Evolutionary conservation across 2,797 vertebrate genomes (phyloP).

Genomic region (Coranthus polyacanthus): DNA sequence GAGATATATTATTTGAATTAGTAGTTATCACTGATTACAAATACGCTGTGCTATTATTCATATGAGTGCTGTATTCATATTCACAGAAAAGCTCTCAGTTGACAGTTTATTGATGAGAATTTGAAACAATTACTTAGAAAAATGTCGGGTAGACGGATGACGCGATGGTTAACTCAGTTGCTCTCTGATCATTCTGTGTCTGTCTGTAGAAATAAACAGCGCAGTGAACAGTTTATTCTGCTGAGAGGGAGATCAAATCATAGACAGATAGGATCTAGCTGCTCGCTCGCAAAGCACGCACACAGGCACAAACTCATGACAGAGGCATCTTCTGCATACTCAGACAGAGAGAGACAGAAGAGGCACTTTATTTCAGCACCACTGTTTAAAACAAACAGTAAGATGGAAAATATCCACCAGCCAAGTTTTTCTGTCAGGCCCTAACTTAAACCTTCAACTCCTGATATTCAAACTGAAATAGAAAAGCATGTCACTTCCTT

Average conservation of each 20-base stretch:
- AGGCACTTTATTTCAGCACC: neutral
- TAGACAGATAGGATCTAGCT: conserved; percentile 19
- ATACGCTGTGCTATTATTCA: conserved; percentile 34
- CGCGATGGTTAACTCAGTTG: neutral
- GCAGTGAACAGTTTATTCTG: conserved; percentile 27
- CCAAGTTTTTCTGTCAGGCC: too few relatives aligned
- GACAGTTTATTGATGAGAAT: conserved; percentile 60
- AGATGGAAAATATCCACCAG: conserved; percentile 3
- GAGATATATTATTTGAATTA: conserved; percentile 37
- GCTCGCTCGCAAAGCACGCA: neutral
- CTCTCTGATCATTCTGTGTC: conserved; percentile 28
- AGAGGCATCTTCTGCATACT: neutral
- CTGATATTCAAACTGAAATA: too few relatives aligned
- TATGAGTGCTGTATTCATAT: conserved; percentile 23
- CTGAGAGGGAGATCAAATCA: conserved; percentile 7
- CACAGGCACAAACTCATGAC: conserved; percentile 5
- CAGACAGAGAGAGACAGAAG: conserved; percentile 3
- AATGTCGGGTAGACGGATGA: conserved; percentile 27
- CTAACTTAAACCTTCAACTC: too few relatives aligned
- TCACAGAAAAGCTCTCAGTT: conserved; percentile 19
- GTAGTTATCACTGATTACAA: conserved; percentile 42
- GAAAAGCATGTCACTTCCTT: too few relatives aligned
- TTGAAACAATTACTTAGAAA: conserved; percentile 44
- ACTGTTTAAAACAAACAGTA: too few relatives aligned
- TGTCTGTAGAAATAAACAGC: conserved; percentile 25